Percentiles rank a stretch among this genome's conserved stretches.
phyloP scores from a whole-genome alignment of 2,113 vertebrate genomes.

The Mugil cephalus region DNA sequence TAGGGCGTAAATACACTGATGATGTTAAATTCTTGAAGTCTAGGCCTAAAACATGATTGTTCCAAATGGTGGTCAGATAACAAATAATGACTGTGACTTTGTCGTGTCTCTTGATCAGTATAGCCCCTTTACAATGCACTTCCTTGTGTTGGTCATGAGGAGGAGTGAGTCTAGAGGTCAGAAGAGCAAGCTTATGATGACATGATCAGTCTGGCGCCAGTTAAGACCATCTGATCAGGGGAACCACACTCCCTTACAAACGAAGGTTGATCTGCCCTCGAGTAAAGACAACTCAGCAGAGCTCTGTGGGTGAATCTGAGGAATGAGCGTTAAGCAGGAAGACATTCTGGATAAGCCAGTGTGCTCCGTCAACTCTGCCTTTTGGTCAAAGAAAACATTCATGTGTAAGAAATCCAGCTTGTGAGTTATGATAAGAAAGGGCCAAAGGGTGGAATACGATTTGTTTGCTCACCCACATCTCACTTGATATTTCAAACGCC shows the following conservation, averaged over 20 bases:
- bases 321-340: slow-evolving; percentile 10
- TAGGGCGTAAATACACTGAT: too few relatives aligned
- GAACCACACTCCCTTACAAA: background rate
- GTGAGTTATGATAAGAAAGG: slow-evolving; percentile 15
- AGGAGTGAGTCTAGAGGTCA: background rate
- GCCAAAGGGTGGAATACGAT: background rate
- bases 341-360: background rate
- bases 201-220: background rate
- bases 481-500: background rate
- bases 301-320: slow-evolving; percentile 10
- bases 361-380: background rate
- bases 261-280: background rate
- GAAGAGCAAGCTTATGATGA: background rate
- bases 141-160: background rate
- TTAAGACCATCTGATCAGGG: background rate
- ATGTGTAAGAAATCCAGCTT: background rate
- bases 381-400: slow-evolving; percentile 13
- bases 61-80: background rate
- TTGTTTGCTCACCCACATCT: background rate
- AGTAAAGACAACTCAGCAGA: background rate
- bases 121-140: background rate
- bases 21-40: too few relatives aligned
- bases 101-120: background rate
- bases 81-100: background rate
- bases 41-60: too few relatives aligned